phyloP scores from a whole-genome alignment of 2,113 vertebrate genomes.

The Microtus oregoni region DNA sequence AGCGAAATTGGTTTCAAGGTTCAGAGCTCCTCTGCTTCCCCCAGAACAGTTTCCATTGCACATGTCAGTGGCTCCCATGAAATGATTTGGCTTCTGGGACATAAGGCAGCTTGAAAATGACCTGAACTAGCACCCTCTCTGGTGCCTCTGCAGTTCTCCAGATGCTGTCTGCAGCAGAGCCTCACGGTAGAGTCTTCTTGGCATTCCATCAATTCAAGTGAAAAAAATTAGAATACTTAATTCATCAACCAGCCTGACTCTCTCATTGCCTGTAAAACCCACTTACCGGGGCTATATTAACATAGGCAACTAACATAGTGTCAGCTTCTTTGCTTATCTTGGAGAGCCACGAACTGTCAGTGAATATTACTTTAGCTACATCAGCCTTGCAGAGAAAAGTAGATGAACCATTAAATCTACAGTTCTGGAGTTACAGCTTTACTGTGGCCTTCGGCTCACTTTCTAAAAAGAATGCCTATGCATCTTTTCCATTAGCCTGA shows the following conservation, averaged over 20 bases:
- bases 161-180: neutral
- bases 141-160: neutral
- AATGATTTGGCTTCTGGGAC: constrained; percentile 17
- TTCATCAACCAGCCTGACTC: neutral
- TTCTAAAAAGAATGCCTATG: neutral
- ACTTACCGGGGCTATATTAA: neutral
- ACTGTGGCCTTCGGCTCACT: neutral
- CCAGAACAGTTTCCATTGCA: neutral
- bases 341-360: neutral
- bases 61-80: neutral
- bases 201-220: constrained; percentile 11
- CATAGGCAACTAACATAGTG: neutral
- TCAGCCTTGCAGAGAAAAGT: neutral
- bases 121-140: neutral
- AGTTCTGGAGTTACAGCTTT: neutral
- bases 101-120: constrained; percentile 38
- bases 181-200: neutral
- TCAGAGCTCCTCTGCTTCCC: neutral
- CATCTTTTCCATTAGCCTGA: neutral
- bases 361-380: constrained; percentile 12
- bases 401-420: neutral
- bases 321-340: constrained; percentile 27
- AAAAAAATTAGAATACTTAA: constrained; percentile 35
- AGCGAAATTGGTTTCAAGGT: neutral
- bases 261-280: neutral